Evolutionary conservation across 2,888 invertebrate species (phyloP).

Genomic region (Ectemnius lituratus): DNA sequence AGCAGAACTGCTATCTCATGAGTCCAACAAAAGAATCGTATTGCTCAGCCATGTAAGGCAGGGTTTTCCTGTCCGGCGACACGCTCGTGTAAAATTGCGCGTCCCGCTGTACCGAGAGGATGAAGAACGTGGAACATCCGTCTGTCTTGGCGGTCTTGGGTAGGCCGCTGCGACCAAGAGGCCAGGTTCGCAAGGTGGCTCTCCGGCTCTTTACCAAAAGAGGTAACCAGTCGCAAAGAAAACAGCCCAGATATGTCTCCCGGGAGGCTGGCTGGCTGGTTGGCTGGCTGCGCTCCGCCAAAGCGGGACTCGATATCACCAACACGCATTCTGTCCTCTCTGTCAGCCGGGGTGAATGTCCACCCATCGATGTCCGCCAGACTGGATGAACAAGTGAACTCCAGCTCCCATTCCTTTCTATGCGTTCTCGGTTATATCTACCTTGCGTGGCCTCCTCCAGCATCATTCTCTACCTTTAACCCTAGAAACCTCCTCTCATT

Average conservation of each 20-base stretch:
- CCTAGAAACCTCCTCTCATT: no score
- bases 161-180: conserved; percentile 32
- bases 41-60: conserved; percentile 50
- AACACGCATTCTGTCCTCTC: conserved; percentile 51
- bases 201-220: conserved; percentile 68
- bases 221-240: conserved; percentile 70
- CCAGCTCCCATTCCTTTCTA: conserved; percentile 58
- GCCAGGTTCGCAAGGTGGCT: conserved; percentile 49
- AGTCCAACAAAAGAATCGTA: conserved; percentile 44
- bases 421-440: conserved; percentile 30
- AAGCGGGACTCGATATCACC: conserved; percentile 66
- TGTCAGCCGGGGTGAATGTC: conserved; percentile 70
- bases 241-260: conserved; percentile 75
- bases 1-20: conserved; percentile 22
- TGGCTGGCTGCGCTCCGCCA: conserved; percentile 51
- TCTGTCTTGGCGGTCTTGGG: conserved; percentile 51
- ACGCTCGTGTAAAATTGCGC: conserved; percentile 50
- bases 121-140: conserved; percentile 66
- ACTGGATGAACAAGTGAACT: conserved; percentile 74
- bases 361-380: conserved; percentile 57
- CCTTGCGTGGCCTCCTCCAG: conserved; percentile 14
- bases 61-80: conserved; percentile 50
- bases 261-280: conserved; percentile 57
- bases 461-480: background rate
- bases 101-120: conserved; percentile 46